Evolutionary conservation across 2,888 invertebrate genomes (phyloP), one percentile per base, ranked within the genome.

Genomic region (Pecten maximus): DNA sequence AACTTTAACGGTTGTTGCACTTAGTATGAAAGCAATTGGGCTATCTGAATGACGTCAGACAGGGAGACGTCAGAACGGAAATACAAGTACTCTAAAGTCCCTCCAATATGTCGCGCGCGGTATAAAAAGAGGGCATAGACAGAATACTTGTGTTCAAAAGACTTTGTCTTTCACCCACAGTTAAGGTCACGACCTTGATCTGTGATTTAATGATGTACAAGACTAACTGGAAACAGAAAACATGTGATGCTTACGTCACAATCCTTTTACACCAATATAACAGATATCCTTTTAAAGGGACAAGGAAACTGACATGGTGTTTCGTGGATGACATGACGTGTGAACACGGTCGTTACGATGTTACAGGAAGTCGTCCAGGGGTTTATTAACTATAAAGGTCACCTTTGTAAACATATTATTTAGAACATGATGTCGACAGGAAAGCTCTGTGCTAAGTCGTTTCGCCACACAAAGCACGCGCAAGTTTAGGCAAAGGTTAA

Each of bases 381-480:
- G 8, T 2, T 23, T 74, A 6, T n/a, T 6, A 16, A 6, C 23
- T 74, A 74, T 12, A 23, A 35, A 0, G 74, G 8, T 4, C 3
- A 74, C 15, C 8, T 74, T 28, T 74, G 74, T 74, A 23, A 74
- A 74, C 74, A 12, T 12, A 28, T 28, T 35, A 8, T 74, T 2
- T 28, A 74, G 28, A 60, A 74, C 16, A n/a, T n/a, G n/a, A n/a
- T n/a, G 74, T 35, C 28, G 74, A 74, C 74, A 74, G 28, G 12
- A 35, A 28, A 74, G 2, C 35, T 28, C 15, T 28, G 8, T 74
- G 15, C 0, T 35, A 35, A 35, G 6, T 74, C 74, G 35, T 35
- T 74, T 74, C 74, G 74, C 28, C 28, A 74, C 74, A 74, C 28
- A 74, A 74, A 74, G 15, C 74, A 74, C 74, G 74, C 35, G 74